phyloP scores from a whole-genome alignment of 1,140 invertebrate species.

The Formica selysi region DNA sequence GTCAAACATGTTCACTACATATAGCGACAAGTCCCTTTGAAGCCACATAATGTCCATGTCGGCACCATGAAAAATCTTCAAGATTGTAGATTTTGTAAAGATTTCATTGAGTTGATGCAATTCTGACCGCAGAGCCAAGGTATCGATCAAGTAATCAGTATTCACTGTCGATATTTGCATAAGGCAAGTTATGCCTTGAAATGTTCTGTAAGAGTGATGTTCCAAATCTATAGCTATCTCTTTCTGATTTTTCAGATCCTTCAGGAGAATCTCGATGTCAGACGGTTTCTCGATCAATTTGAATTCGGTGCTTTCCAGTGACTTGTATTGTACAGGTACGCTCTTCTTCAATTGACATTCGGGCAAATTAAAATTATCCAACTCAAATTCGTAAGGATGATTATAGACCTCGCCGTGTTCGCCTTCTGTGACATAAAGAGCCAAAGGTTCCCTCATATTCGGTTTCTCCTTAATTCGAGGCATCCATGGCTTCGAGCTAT shows the following conservation, averaged over 20 bases:
- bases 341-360: constrained; percentile 85
- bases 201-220: constrained; percentile 94
- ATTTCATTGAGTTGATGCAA: constrained; percentile 95
- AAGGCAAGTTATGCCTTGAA: constrained; percentile 95
- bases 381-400: constrained; percentile 96
- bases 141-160: constrained; percentile 97
- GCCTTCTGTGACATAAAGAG: constrained; percentile 90
- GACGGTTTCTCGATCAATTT: constrained; percentile 90
- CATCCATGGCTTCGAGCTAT: constrained; percentile 91
- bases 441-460: constrained; percentile 94
- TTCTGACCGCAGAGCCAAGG: constrained; percentile 93
- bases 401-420: constrained; percentile 88
- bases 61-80: constrained; percentile 98
- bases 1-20: constrained; percentile 99
- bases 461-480: constrained; percentile 95
- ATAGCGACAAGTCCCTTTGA: constrained; percentile 97
- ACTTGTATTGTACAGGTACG: constrained; percentile 84
- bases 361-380: constrained; percentile 90
- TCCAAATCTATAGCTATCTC: constrained; percentile 96
- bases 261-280: constrained; percentile 89
- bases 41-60: constrained; percentile 97
- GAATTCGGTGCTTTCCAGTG: constrained; percentile 89
- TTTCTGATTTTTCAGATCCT: constrained; percentile 89
- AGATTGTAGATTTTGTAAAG: constrained; percentile 95
- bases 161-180: constrained; percentile 97